Evolutionary conservation across 2,113 vertebrate species (phyloP).

Genomic region (Menidia beryllina): DNA sequence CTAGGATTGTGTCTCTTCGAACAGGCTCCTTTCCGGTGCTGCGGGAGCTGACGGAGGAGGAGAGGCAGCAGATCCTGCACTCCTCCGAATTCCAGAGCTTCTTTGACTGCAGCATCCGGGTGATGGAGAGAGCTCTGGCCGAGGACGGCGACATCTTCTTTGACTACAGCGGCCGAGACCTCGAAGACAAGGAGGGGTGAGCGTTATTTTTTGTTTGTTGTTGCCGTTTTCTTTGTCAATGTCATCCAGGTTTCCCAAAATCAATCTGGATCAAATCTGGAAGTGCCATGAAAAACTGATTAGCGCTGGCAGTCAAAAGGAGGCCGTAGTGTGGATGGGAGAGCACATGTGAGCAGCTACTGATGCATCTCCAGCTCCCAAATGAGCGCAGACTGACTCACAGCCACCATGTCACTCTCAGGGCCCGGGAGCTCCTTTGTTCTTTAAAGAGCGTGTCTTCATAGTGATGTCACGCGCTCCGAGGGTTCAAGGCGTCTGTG

Average conservation of each 20-base stretch:
- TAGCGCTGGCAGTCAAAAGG: background rate
- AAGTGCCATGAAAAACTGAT: background rate
- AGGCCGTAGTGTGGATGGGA: background rate
- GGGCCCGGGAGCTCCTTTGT: conserved; percentile 58
- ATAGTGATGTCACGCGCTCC: conserved; percentile 64
- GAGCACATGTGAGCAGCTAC: conserved; percentile 39
- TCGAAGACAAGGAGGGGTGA: conserved; percentile 96
- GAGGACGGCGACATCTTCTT: conserved; percentile 96
- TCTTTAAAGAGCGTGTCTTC: conserved; percentile 70
- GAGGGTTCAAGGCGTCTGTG: conserved; percentile 44
- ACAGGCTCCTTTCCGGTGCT: conserved; percentile 61
- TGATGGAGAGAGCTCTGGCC: conserved; percentile 94
- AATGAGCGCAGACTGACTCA: conserved; percentile 60
- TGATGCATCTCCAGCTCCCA: conserved; percentile 13
- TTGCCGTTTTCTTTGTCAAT: too few species aligned
- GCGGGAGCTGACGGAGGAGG: conserved; percentile 95
- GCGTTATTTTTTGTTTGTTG: conserved; percentile 44
- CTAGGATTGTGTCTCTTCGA: background rate
- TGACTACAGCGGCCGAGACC: conserved; percentile 92
- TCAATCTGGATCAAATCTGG: background rate
- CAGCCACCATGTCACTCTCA: conserved; percentile 53
- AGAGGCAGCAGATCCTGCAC: conserved; percentile 95
- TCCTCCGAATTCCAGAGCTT: conserved; percentile 97
- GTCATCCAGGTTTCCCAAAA: background rate
- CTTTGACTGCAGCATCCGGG: conserved; percentile 95